phyloP scores from a whole-genome alignment of 1,140 invertebrate genomes.

The Zelostemma sp. region DNA sequence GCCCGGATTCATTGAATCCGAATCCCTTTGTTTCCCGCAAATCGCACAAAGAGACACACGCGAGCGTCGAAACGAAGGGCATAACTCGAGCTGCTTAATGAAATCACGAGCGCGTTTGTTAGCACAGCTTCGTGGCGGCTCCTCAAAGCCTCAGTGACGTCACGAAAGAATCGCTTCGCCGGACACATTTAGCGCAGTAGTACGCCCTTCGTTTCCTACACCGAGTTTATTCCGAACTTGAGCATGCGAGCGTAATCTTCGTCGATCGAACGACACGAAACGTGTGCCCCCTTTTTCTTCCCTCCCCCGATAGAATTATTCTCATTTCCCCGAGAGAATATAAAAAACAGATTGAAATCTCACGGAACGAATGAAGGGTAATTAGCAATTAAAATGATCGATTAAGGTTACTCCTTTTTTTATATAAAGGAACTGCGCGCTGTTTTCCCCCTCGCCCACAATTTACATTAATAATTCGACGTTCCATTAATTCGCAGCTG shows the following conservation, averaged over 20 bases:
- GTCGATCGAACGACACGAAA: slow-evolving; percentile 3
- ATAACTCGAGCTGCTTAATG: slow-evolving; percentile 2
- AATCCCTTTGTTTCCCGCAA: no score
- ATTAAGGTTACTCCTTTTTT: neutral
- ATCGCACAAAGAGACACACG: neutral
- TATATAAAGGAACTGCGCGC: neutral
- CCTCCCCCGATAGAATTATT: neutral
- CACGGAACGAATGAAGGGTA: neutral
- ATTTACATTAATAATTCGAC: neutral
- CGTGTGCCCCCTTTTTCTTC: neutral
- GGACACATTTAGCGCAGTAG: neutral
- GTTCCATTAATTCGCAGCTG: no score
- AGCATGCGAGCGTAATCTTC: slow-evolving; percentile 5
- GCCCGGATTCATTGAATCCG: no score
- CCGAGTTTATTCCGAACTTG: neutral
- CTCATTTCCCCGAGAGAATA: neutral
- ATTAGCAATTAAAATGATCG: slow-evolving; percentile 1
- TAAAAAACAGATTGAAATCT: neutral
- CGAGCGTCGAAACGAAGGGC: neutral
- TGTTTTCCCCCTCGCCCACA: no score
- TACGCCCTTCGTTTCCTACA: neutral
- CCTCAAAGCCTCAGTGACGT: neutral
- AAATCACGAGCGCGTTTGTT: slow-evolving; percentile 2
- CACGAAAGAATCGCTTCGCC: slow-evolving; percentile 2
- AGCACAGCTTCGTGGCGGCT: slow-evolving; percentile 3